Conservation (phyloP, 1,140 invertebrate genomes). For the Sarcophaga bullata region DNA sequence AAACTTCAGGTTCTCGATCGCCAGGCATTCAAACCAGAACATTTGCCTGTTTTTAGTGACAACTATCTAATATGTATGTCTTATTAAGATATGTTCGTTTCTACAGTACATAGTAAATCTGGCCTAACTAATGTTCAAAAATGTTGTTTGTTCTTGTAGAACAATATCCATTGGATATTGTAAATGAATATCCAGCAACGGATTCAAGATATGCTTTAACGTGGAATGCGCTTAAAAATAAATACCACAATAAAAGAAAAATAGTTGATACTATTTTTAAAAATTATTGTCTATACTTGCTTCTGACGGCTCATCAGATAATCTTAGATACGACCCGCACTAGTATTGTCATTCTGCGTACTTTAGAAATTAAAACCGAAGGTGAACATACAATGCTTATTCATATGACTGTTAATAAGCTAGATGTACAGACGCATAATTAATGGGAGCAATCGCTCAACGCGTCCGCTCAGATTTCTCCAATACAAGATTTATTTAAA, state of each 20-base stretch:
- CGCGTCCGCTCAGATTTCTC: not conserved
- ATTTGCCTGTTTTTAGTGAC: conserved; percentile 11
- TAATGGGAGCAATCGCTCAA: conserved; percentile 33
- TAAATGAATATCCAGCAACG: conserved; percentile 24
- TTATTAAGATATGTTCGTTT: conserved; percentile 24
- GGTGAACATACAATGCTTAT: conserved; percentile 6
- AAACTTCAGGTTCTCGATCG: not conserved
- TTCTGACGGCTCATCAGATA: not conserved
- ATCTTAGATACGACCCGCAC: conserved; percentile 6
- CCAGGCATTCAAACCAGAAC: not conserved
- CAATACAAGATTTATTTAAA: not conserved
- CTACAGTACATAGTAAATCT: conserved; percentile 29
- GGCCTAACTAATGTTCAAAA: conserved; percentile 11
- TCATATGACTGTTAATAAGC: not conserved
- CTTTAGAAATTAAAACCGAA: not conserved
- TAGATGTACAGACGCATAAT: conserved; percentile 20
- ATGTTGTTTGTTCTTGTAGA: not conserved
- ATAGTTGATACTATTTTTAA: conserved; percentile 23
- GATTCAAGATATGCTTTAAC: conserved; percentile 28
- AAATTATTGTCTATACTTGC: too few relatives aligned
- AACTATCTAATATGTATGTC: conserved; percentile 27
- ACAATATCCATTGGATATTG: conserved; percentile 5
- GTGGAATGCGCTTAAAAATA: conserved; percentile 12
- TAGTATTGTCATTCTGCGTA: not conserved
- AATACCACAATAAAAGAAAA: conserved; percentile 22